Percentiles rank a stretch among this genome's conserved stretches.
These are phyloP conservation scores for Orchestia grillus DNA, from an alignment of 1,140 invertebrate genomes.

Conservation along the genomic window DNA sequence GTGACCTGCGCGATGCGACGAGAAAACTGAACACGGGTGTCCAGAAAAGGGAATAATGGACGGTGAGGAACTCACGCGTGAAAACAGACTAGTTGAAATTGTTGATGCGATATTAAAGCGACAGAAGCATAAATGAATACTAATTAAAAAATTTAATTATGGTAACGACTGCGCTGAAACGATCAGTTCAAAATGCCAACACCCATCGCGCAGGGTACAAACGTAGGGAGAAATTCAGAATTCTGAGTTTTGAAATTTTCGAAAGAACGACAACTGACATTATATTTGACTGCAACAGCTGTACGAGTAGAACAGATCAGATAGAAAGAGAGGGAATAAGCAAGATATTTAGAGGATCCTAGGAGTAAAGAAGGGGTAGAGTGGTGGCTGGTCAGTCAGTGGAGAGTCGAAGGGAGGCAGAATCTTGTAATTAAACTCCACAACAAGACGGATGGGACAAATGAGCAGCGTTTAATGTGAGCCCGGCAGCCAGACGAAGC, in stretches of 20 bases:
- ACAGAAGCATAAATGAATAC: background rate
- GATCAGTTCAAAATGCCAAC: background rate
- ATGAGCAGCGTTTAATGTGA: background rate
- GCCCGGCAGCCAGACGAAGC: background rate
- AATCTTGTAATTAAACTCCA: constrained; percentile 41
- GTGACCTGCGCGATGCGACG: background rate
- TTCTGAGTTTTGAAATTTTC: background rate
- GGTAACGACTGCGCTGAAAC: background rate
- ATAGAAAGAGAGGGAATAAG: background rate
- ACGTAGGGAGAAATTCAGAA: no score
- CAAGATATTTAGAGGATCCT: background rate
- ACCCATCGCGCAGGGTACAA: background rate
- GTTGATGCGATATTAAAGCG: background rate
- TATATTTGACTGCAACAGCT: background rate
- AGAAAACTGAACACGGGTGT: no score
- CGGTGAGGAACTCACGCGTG: background rate
- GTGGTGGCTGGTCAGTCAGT: constrained; percentile 5
- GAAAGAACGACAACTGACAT: background rate
- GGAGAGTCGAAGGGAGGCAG: background rate
- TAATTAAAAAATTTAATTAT: background rate
- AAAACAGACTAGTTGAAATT: background rate
- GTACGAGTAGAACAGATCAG: background rate
- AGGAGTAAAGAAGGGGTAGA: background rate
- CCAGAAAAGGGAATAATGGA: background rate
- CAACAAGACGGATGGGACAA: constrained; percentile 30